Percentiles rank a stretch among this genome's conserved stretches.
Evolutionary conservation across 2,888 invertebrate genomes (phyloP).

Genomic region (Spicauda simplicius): DNA sequence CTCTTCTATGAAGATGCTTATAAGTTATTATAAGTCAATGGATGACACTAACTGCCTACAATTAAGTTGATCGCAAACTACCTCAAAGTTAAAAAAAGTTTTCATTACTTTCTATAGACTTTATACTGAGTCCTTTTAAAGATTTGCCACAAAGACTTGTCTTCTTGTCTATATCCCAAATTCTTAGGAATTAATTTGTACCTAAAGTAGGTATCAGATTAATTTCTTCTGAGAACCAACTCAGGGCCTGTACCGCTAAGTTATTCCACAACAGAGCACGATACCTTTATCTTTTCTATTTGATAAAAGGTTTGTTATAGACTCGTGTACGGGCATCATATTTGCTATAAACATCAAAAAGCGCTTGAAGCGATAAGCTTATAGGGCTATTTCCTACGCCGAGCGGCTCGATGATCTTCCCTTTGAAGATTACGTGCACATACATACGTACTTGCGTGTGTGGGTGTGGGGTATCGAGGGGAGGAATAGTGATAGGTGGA

Average conservation of each 20-base stretch:
- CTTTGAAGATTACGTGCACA: slow-evolving; percentile 30
- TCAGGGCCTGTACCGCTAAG: neutral
- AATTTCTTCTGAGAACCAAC: too few species aligned
- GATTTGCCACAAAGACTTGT: too few species aligned
- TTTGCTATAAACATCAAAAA: slow-evolving; percentile 25
- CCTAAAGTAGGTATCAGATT: too few species aligned
- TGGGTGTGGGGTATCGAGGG: slow-evolving; percentile 12
- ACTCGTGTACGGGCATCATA: slow-evolving; percentile 13
- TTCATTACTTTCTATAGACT: too few species aligned
- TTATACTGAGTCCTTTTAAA: too few species aligned
- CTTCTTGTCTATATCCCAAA: too few species aligned
- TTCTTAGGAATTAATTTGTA: too few species aligned
- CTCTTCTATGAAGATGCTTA: too few species aligned
- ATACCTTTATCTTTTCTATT: neutral
- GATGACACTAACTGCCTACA: too few species aligned
- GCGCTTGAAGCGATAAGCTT: slow-evolving; percentile 31
- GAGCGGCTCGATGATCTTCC: slow-evolving; percentile 26
- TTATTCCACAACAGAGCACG: neutral
- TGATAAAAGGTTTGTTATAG: neutral
- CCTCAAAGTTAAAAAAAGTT: too few species aligned
- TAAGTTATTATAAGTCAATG: too few species aligned
- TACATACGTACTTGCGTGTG: neutral
- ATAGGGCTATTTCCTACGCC: slow-evolving; percentile 33
- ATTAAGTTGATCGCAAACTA: too few species aligned
- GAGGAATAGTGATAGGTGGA: slow-evolving; percentile 19